Evolutionary conservation across 2,113 vertebrate species (phyloP).

Genomic region (Butastur rufipennis): DNA sequence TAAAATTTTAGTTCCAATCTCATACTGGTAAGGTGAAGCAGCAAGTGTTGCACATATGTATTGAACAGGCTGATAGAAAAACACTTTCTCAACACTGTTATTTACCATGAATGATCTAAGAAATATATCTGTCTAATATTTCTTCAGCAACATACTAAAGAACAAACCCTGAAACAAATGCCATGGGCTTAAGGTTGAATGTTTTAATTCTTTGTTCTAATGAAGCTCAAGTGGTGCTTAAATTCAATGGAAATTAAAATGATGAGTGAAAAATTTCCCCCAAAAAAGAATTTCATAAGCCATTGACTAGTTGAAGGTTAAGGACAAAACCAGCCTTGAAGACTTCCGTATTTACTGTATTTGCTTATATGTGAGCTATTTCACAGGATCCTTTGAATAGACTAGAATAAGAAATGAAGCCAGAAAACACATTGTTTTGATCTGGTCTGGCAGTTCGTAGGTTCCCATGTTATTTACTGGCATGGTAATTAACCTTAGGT

Average conservation of each 20-base stretch:
- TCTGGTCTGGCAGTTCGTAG: background rate
- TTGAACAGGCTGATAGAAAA: background rate
- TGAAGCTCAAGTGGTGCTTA: background rate
- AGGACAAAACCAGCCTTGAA: background rate
- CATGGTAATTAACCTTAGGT: background rate
- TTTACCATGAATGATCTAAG: background rate
- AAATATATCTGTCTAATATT: background rate
- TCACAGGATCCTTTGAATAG: background rate
- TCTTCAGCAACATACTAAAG: background rate
- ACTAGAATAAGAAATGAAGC: background rate
- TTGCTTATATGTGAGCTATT: background rate
- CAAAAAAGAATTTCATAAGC: background rate
- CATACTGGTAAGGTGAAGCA: background rate
- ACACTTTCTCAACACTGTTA: background rate
- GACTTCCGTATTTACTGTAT: background rate
- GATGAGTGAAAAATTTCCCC: background rate
- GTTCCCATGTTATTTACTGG: background rate
- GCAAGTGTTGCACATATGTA: background rate
- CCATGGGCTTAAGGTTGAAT: background rate
- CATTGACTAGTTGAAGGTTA: background rate
- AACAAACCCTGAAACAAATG: background rate
- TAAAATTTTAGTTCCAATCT: background rate
- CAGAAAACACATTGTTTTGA: background rate
- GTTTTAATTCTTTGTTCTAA: background rate
- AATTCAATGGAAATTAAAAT: background rate